Evolutionary conservation across 92 coral and sea anemone genomes (phyloP).

Genomic region (Palythoa grandis): DNA sequence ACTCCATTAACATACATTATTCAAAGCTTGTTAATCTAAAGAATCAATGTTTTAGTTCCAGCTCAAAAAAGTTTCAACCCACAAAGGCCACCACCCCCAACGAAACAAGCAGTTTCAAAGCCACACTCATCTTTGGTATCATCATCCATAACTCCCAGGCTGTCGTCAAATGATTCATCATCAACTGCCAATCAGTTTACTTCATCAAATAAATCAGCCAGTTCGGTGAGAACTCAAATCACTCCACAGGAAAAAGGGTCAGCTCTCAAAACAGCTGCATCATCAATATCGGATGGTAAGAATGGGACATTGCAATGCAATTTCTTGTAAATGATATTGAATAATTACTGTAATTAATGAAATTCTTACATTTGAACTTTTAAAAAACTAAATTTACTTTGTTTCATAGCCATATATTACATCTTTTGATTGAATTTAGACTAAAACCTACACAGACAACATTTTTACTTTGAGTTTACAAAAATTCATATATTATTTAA

Average conservation of each 20-base stretch:
- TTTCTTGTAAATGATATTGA: not conserved
- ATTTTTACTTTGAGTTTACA: too few species aligned
- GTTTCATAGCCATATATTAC: too few species aligned
- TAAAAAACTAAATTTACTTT: not conserved
- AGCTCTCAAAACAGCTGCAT: conserved; percentile 26
- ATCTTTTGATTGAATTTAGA: too few species aligned
- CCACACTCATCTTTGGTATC: not conserved
- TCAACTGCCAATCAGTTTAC: conserved; percentile 1
- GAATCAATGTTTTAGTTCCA: not conserved
- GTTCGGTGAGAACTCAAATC: not conserved
- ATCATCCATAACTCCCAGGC: conserved; percentile 3
- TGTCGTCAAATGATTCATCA: conserved; percentile 24
- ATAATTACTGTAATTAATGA: not conserved
- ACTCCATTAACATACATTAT: not conserved
- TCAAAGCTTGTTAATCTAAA: not conserved
- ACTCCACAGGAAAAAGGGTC: not conserved
- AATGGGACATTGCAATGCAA: not conserved
- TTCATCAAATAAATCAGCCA: conserved; percentile 6
- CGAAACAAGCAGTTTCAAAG: not conserved
- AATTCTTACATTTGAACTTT: not conserved
- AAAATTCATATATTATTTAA: too few species aligned
- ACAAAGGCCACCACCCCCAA: conserved; percentile 24
- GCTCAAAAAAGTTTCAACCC: not conserved
- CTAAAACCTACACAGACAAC: too few species aligned
- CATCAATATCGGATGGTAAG: conserved; percentile 39